Evolutionary conservation across 2,888 invertebrate species (phyloP).

Genomic region (Thysanoteuthis rhombus): DNA sequence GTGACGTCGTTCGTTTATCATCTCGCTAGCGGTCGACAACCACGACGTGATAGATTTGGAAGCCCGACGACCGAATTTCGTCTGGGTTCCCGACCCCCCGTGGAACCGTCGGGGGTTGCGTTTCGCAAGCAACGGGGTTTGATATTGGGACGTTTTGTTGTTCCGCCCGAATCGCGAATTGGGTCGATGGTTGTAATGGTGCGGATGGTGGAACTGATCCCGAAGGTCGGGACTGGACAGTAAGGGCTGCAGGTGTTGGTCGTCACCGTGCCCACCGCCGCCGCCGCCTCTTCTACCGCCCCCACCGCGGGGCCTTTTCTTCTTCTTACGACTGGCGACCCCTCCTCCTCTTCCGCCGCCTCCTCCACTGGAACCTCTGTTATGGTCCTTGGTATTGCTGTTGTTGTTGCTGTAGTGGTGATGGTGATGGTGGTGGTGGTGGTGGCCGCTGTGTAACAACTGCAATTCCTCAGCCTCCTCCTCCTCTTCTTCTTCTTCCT

Average conservation of each 20-base stretch:
- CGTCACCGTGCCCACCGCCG: background rate
- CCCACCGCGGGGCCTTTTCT: background rate
- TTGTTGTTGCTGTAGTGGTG: background rate
- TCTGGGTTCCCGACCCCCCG: background rate
- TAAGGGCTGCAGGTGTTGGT: background rate
- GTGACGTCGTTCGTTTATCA: background rate
- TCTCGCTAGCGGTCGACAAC: background rate
- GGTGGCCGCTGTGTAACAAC: background rate
- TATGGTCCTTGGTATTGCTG: background rate
- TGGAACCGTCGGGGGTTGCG: background rate
- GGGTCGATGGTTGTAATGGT: background rate
- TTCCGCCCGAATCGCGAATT: background rate
- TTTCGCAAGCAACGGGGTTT: background rate
- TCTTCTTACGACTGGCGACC: background rate
- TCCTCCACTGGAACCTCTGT: background rate
- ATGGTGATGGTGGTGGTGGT: background rate
- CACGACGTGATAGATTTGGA: background rate
- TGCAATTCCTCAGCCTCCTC: background rate
- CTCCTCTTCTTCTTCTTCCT: background rate
- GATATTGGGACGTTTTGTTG: background rate
- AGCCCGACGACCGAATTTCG: background rate
- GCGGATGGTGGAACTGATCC: background rate
- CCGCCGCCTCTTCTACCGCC: background rate
- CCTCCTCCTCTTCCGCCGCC: background rate
- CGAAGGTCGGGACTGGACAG: background rate